Conservation (phyloP, 1,140 invertebrate species). For the Lordiphosa mommai region DNA sequence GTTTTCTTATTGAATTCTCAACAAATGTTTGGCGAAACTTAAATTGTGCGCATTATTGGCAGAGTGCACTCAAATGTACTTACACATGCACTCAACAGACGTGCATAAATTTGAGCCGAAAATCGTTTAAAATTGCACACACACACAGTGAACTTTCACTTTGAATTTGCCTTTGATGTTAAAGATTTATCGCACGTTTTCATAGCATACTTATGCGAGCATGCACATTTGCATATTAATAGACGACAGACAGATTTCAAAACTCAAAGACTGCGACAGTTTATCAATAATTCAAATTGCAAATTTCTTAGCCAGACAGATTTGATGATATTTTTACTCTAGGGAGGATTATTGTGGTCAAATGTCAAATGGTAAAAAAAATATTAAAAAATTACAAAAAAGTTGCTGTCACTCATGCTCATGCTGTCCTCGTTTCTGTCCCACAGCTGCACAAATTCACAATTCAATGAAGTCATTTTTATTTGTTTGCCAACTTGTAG, state of each 20-base stretch:
- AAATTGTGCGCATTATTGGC: constrained; percentile 77
- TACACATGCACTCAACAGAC: constrained; percentile 26
- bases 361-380: constrained; percentile 48
- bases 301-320: constrained; percentile 37
- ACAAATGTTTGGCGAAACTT: constrained; percentile 47
- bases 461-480: constrained; percentile 75
- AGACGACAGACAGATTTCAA: background rate
- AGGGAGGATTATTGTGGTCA: constrained; percentile 33
- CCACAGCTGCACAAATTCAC: constrained; percentile 46
- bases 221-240: constrained; percentile 74
- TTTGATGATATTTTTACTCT: constrained; percentile 22
- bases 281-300: constrained; percentile 70
- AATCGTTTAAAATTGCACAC: constrained; percentile 51
- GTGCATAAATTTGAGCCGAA: constrained; percentile 63
- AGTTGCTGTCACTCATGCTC: constrained; percentile 19
- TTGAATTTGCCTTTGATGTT: constrained; percentile 74
- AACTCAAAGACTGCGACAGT: constrained; percentile 7
- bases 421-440: constrained; percentile 26
- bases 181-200: constrained; percentile 70
- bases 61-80: constrained; percentile 66
- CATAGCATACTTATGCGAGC: constrained; percentile 69
- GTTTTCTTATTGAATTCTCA: constrained; percentile 4
- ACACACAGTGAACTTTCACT: constrained; percentile 61
- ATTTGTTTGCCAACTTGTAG: constrained; percentile 70
- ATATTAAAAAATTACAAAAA: constrained; percentile 17